Conservation (phyloP, 2,113 vertebrate species). For the Grammomys surdaster region DNA sequence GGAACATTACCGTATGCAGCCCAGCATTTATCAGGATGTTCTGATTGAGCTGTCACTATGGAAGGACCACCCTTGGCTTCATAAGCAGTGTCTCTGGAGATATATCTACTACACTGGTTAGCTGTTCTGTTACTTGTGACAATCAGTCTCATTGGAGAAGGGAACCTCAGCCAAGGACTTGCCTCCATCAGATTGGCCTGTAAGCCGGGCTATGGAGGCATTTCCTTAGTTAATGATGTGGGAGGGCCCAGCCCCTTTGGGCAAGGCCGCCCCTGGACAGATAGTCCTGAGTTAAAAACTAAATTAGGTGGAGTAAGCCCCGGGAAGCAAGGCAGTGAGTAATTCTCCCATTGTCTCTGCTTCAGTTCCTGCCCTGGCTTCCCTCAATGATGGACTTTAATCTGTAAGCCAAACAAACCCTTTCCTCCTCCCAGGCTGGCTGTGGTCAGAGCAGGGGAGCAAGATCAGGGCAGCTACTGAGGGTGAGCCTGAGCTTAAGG, state of each 20-base stretch:
- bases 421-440: neutral
- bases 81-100: neutral
- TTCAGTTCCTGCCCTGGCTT: neutral
- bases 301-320: neutral
- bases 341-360: neutral
- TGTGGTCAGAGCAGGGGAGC: neutral
- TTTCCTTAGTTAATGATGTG: neutral
- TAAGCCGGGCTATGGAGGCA: neutral
- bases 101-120: neutral
- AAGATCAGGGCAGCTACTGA: neutral
- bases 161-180: neutral
- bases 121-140: neutral
- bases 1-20: fast-evolving
- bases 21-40: neutral
- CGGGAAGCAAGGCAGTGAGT: neutral
- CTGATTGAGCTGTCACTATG: neutral
- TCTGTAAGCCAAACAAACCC: neutral
- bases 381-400: neutral
- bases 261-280: neutral
- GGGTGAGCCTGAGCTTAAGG: neutral
- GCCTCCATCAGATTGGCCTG: no score
- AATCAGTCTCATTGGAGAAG: neutral
- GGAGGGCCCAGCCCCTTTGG: neutral
- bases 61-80: neutral
- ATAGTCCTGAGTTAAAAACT: neutral